Percentiles rank a stretch among this genome's conserved stretches.
phyloP scores from a whole-genome alignment of 2,797 vertebrate genomes.

The Sciurus vulgaris region DNA sequence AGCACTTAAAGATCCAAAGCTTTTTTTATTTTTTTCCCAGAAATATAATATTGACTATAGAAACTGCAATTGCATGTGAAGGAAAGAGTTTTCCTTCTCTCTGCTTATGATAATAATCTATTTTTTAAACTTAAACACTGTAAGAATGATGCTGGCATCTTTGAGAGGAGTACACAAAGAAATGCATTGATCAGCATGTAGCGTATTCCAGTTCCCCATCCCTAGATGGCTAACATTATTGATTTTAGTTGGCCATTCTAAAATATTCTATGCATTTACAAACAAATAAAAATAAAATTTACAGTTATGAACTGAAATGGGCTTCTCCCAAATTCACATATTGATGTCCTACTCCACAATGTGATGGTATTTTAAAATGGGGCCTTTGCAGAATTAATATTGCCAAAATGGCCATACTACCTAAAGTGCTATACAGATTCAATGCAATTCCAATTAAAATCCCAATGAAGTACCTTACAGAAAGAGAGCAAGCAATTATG shows the following conservation, averaged over 20 bases:
- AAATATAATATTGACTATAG: slow-evolving; percentile 17
- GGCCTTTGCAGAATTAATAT: no score
- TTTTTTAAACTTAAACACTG: neutral
- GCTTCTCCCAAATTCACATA: neutral
- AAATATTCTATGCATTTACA: neutral
- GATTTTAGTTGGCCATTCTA: neutral
- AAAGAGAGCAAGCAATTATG: no score
- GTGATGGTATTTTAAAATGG: neutral
- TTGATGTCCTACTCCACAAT: neutral
- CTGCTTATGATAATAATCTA: neutral
- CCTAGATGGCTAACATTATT: neutral
- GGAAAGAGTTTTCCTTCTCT: neutral
- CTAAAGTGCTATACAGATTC: no score
- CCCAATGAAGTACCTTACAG: no score
- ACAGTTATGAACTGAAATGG: neutral
- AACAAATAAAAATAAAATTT: neutral
- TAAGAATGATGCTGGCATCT: neutral
- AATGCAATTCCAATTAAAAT: no score
- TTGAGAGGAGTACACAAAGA: neutral
- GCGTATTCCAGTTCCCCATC: neutral
- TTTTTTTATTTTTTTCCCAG: slow-evolving; percentile 8
- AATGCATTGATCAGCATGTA: neutral
- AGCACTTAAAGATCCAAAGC: slow-evolving; percentile 49
- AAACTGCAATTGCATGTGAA: neutral
- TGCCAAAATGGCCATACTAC: no score